Evolutionary conservation across 2,797 vertebrate genomes (phyloP).

Genomic region (Dendrocincla tyrannina): DNA sequence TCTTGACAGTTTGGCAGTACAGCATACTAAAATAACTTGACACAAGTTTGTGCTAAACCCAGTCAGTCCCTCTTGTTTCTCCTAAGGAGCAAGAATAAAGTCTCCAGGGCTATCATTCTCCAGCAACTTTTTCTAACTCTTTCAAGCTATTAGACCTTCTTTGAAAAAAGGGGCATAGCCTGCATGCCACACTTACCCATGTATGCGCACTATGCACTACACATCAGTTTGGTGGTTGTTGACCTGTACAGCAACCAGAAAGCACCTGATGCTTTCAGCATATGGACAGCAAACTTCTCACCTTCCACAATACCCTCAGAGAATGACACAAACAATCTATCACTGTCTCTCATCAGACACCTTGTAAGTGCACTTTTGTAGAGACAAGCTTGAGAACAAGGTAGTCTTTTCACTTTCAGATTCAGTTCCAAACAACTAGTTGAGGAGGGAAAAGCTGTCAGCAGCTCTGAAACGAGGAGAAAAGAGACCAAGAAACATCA

Average conservation of each 20-base stretch:
- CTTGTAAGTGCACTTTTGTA: neutral
- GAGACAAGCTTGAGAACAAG: neutral
- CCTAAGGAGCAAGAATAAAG: neutral
- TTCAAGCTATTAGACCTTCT: neutral
- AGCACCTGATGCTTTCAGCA: neutral
- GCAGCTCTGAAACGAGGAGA: neutral
- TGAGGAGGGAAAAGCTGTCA: slow-evolving; percentile 14
- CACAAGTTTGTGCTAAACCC: neutral
- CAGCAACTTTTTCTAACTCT: neutral
- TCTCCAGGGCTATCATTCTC: neutral
- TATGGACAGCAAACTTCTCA: neutral
- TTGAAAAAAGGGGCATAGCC: neutral
- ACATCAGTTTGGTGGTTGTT: neutral
- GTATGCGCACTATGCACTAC: neutral
- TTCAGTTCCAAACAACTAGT: neutral
- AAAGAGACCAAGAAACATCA: neutral
- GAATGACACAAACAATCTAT: neutral
- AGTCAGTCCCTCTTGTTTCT: neutral
- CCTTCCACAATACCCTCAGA: neutral
- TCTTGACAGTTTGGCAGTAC: neutral
- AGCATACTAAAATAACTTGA: neutral
- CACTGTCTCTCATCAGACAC: neutral
- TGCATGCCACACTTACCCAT: neutral
- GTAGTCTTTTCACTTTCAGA: neutral
- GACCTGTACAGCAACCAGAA: neutral